Evolutionary conservation across 2,797 vertebrate species (phyloP), one percentile per base, ranked within the genome.

Genomic region (Poeciliopsis turneri): DNA sequence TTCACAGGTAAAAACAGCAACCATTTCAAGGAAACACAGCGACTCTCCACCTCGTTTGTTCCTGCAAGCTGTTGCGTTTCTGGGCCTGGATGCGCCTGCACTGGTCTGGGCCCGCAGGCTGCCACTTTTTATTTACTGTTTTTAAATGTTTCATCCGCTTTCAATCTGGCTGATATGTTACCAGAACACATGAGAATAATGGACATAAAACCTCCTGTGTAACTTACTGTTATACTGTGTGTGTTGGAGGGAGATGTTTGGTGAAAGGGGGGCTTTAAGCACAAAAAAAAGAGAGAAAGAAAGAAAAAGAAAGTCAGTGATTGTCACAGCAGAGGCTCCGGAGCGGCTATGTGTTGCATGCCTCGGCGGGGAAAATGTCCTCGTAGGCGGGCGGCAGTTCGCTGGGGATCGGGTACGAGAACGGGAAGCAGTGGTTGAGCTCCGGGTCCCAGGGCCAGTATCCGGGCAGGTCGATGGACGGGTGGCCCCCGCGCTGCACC

Each of bases 391-490:
- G 97, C 15, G 97, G 97, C 78, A 95, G 95, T 85, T 97, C 97
- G 80, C 92, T 95, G 79, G 97, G 96, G 72, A 97, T 90, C 43
- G 97, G 95, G 93, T 95, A 97, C 64, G 97, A 98, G 90, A 97
- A 99, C 0, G 97, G 97, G 89, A 98, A 98, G 75, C 97, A 95
- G 66, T 91, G 96, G 68, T 97, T 95, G 84, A 98, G 96, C 84
- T 98, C 97, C 46, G 97, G 97, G 93, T 98, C 97, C 81, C 94
- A 92, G 78, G 96, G 96, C 39, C 97, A 96, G 83, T 99, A 99
- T 30, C 98, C 98, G 1, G 98, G 98, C 89, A 99, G 95, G 94
- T 99, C 97, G 83, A 97, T 94, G 5, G 97, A 99, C 33, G 98
- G 97, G 88, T 99, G 97, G 2, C 97, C 98, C 2, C 97, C 95